Evolutionary conservation across 2,797 vertebrate genomes (phyloP), one percentile per base, ranked within the genome.

Genomic region (Glossophaga mutica): DNA sequence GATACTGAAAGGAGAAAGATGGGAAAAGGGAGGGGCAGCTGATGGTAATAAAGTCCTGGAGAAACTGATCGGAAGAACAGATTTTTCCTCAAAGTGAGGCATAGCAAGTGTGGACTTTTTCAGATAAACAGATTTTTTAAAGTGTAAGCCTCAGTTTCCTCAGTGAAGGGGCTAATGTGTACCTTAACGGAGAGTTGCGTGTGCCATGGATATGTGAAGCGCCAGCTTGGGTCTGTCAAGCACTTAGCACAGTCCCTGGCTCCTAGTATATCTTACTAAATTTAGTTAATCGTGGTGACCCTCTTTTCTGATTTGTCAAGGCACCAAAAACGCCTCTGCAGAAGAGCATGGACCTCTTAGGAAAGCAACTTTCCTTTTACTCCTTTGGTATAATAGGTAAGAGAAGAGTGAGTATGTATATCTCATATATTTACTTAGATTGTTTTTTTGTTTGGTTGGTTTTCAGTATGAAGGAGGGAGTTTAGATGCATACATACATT

Each of bases 291-390:
- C 87, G 32, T 94, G 24, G 6, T 97, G 32, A 88, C 57, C 26
- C 4, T 94, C 29, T 94, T 92, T 6, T 29, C n/a, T 9, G 70
- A 87, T 98, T 96, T 85, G 55, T 95, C 96, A 99, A 99, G 99
- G 99, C 99, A 96, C 99, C 99, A 22, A 99, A 99, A 97, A 99
- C 99, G 5, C 99, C 99, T 12, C 97, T 99, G 55, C 99, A 99
- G 98, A 99, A 99, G 98, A 99, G 99, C 98, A 99, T 99, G 99
- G 99, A 99, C 98, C 99, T 99, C 81, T 98, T 99, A 95, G 99
- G 99, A 87, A 99, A 99, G 96, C 99, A 99, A 96, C 99, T 99
- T 55, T 99, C 99, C 2, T 99, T 99, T 81, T 99, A 99, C 95
- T 99, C 99, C 73, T 99, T 99, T 95, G 98, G 99, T 97, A 99